phyloP scores from a whole-genome alignment of 1,140 invertebrate species.

The Trichoplusia ni region DNA sequence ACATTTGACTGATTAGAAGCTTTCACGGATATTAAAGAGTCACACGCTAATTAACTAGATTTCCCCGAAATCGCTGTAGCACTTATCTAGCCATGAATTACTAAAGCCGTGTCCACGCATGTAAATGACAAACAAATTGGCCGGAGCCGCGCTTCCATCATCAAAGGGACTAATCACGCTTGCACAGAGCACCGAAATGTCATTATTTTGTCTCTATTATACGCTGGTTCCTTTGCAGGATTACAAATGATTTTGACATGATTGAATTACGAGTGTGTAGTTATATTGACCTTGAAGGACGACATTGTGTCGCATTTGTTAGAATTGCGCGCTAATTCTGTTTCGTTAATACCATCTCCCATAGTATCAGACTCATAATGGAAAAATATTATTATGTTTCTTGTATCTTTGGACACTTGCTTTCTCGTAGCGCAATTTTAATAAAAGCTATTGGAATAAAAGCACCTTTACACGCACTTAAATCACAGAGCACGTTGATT shows the following conservation, averaged over 20 bases:
- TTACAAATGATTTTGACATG: too few species aligned
- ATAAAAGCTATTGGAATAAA: slow-evolving; percentile 8
- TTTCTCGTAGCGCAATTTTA: slow-evolving; percentile 1
- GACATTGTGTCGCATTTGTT: not conserved
- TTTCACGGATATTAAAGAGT: too few species aligned
- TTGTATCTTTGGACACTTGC: not conserved
- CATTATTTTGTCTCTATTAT: slow-evolving; percentile 24
- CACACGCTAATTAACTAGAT: too few species aligned
- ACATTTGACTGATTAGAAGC: too few species aligned
- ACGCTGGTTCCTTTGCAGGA: slow-evolving; percentile 30
- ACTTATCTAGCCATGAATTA: not conserved
- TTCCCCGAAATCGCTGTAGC: not conserved
- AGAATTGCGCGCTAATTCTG: not conserved
- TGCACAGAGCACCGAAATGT: slow-evolving; percentile 50
- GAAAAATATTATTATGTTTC: not conserved
- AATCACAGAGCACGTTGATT: slow-evolving; percentile 26
- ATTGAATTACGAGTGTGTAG: not conserved
- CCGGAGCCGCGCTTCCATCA: slow-evolving; percentile 37
- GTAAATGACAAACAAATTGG: not conserved
- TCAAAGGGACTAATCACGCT: slow-evolving; percentile 46
- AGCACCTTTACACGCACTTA: slow-evolving; percentile 18
- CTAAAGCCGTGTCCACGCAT: not conserved
- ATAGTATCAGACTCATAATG: not conserved
- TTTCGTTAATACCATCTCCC: not conserved
- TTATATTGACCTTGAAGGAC: not conserved